Evolutionary conservation across 2,113 vertebrate genomes (phyloP), one percentile per base, ranked within the genome.

Genomic region (Trogon melanurus): DNA sequence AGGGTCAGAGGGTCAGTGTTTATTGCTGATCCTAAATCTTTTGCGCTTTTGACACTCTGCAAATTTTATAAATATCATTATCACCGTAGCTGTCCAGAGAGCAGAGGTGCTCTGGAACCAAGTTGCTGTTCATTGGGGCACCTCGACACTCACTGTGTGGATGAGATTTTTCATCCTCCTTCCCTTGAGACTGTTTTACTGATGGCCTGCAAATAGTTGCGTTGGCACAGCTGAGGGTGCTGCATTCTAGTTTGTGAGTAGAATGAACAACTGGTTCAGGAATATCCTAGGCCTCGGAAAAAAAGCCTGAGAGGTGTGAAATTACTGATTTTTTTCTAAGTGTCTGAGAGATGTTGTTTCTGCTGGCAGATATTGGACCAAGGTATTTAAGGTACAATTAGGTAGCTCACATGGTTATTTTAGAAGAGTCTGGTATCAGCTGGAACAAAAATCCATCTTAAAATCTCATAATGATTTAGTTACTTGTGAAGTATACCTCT

Each of bases 191-290:
- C 8, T 50, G 6, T 70, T 91, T 10, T 26, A 20, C 18, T 26
- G 53, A 38, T 50, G 21, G 5, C 18, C 57, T 75, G 9, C 19
- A 34, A 51, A 32, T 0, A 6, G 15, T 32, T 84, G 41, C 23
- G 32, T 61, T 16, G 26, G 53, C 0, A 0, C 13, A 50, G 45
- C 34, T 56, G 32, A 47, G 30, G 62, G 20, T 85, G 23, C 23
- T 0, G 0, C 36, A 1, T 4, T 62, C 30, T 26, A 41, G 10
- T 65, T 66, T 27, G 47, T 2, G 1, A 16, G 29, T 60, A 26
- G 51, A 81, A 10, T 48, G 26, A 87, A 4, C 15, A 89, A 13
- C 26, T 56, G 13, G 13, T 65, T 75, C 44, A 75, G 87, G 47
- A 62, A 74, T n/a, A 61, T 45, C 34, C 20, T 65, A 76, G 56